Percentiles rank a stretch among this genome's conserved stretches.
Conservation (phyloP, 2,797 vertebrate species). For the Argentina silus region DNA sequence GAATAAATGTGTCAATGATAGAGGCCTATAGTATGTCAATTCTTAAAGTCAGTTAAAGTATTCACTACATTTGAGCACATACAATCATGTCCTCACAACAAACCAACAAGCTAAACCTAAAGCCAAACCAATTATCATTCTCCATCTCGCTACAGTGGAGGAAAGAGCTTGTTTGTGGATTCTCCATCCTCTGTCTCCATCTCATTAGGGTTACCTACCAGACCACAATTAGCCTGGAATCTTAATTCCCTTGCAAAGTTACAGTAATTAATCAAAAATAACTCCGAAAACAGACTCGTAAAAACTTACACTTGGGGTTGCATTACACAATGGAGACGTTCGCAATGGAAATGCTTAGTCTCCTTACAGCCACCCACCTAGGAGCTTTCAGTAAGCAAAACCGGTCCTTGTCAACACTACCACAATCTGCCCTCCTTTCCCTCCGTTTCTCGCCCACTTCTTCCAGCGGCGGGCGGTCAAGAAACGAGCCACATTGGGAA, state of each 20-base stretch:
- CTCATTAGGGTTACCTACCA: slow-evolving; percentile 46
- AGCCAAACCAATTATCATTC: background rate
- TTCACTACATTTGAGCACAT: background rate
- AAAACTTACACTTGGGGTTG: slow-evolving; percentile 57
- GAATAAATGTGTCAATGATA: background rate
- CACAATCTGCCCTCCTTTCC: slow-evolving; percentile 60
- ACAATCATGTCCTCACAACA: background rate
- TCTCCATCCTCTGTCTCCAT: slow-evolving; percentile 61
- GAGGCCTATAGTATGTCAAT: background rate
- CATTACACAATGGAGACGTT: slow-evolving; percentile 59
- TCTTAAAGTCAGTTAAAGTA: background rate
- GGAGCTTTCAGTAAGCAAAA: slow-evolving; percentile 72
- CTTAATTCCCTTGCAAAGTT: slow-evolving; percentile 72
- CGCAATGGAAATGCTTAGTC: slow-evolving; percentile 72
- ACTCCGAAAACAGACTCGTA: slow-evolving; percentile 68
- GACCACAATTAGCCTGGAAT: slow-evolving; percentile 68
- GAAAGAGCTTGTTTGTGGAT: slow-evolving; percentile 42
- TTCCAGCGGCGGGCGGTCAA: slow-evolving; percentile 65
- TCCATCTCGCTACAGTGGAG: slow-evolving; percentile 26
- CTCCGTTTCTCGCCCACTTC: slow-evolving; percentile 51
- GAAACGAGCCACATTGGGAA: slow-evolving; percentile 71
- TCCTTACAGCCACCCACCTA: slow-evolving; percentile 69
- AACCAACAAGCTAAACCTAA: background rate
- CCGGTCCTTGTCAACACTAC: slow-evolving; percentile 62
- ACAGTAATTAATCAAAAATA: slow-evolving; percentile 67